Base-by-base conservation (phyloP, 2,888 invertebrate species). In the Schizotus pectinicornis region DNA sequence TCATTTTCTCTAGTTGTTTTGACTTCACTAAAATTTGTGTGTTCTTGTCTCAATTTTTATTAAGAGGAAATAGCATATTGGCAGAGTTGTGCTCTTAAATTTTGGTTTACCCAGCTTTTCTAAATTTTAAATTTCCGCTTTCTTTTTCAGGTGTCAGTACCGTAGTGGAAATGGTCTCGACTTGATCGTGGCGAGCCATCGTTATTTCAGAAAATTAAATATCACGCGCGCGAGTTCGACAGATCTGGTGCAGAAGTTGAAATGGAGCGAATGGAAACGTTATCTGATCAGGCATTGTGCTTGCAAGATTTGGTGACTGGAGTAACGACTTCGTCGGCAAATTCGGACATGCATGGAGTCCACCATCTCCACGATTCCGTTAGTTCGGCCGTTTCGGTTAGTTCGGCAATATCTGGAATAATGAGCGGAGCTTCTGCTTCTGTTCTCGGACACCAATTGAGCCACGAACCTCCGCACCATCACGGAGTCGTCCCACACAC, bases 291-390 rank as follows among this genome's bases (percentile, higher is more conserved):
- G 73, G 86, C 88, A 69, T 83, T 90, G 70, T 90, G 90, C 72
- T 84, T 90, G 48, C 90, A 90, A 74, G 90, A 90, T 80, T 82
- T 90, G 68, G 88, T 89, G 58, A 84, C 85, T 59, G 83, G 84
- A 13, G 82, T 88, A 36, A 78, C 81, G 14, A 78, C 81, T 47
- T 81, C 81, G 52, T 80, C 81, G 63, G 82, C 83, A 51, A 83
- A 79, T 56, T 79, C 80, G 64, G 81, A 82, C 67, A 76, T 81
- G 63, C 82, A 82, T 68, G 82, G 81, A 51, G 78, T 77, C 0
- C 85, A 85, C 68, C 67, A 84, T 81, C 75, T 85, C 80, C 77
- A 83, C 82, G 69, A 86, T 81, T 83, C 85, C 81, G 64, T 78
- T 42, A 77, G 81, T 61, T 80, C 81, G 9, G 81, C 84, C 51